phyloP scores from a whole-genome alignment of 2,888 invertebrate species.

The Noctuana brunneofusca region DNA sequence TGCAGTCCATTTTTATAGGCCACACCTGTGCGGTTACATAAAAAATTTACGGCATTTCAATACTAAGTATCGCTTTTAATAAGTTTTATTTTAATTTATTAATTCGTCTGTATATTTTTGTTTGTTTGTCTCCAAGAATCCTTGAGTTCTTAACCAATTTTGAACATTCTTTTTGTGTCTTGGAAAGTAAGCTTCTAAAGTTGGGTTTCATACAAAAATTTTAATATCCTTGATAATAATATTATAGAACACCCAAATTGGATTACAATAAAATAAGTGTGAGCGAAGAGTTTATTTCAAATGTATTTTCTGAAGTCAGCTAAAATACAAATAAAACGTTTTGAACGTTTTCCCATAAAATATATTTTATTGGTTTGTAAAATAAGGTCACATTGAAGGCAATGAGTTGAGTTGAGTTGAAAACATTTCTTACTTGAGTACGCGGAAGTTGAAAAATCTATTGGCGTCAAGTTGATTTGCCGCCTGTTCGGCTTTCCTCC shows the following conservation, averaged over 20 bases:
- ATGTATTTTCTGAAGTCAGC: no score
- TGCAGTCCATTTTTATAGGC: conserved; percentile 9
- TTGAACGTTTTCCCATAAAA: background rate
- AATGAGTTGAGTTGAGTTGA: conserved; percentile 10
- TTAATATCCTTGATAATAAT: no score
- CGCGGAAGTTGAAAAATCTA: conserved; percentile 14
- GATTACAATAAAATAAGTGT: no score
- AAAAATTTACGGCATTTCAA: background rate
- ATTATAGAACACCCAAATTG: no score
- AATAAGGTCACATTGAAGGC: background rate
- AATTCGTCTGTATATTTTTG: no score
- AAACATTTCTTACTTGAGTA: conserved; percentile 11
- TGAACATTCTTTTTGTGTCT: no score
- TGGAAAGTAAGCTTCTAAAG: no score
- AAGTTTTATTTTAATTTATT: no score
- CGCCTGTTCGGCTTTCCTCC: background rate
- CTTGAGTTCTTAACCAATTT: no score
- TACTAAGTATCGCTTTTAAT: background rate
- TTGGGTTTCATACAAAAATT: no score
- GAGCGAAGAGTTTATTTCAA: no score
- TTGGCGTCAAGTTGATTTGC: conserved; percentile 19
- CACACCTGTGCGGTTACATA: background rate
- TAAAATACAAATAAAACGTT: background rate
- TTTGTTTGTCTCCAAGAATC: no score
- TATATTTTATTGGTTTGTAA: background rate